These are phyloP conservation scores for Podargus strigoides DNA, from an alignment of 2,797 vertebrate genomes.

Conservation along the genomic window DNA sequence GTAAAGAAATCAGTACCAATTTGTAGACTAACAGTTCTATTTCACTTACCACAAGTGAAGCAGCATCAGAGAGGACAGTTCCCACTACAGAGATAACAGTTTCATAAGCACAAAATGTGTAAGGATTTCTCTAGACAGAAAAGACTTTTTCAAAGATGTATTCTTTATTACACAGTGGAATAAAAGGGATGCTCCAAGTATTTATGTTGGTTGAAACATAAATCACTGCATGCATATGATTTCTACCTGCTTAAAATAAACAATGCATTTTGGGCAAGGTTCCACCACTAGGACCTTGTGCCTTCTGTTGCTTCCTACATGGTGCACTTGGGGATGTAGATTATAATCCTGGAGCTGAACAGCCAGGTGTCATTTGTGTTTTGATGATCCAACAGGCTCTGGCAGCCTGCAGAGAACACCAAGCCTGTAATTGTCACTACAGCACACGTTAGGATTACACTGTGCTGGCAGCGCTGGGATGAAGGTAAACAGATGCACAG, in stretches of 20 bases:
- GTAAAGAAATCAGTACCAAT: background rate
- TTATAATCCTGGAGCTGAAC: background rate
- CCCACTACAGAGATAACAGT: background rate
- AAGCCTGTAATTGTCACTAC: background rate
- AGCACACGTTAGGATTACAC: background rate
- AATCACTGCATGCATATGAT: background rate
- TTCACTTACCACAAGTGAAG: background rate
- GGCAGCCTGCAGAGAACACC: background rate
- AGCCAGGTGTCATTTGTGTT: background rate
- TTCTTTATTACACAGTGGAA: background rate
- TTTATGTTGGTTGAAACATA: background rate
- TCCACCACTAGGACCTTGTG: background rate
- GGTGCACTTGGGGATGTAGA: background rate
- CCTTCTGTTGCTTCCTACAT: background rate
- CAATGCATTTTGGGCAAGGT: background rate
- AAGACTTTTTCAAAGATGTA: background rate
- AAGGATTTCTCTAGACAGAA: background rate
- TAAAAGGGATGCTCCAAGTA: background rate
- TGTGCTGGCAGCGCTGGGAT: background rate
- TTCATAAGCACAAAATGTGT: background rate
- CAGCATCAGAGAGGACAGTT: background rate
- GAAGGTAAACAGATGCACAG: background rate
- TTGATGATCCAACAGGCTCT: background rate
- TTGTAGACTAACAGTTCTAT: background rate
- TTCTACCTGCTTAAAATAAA: constrained; percentile 9